Percentiles rank a stretch among this genome's conserved stretches.
phyloP scores from a whole-genome alignment of 2,113 vertebrate genomes.

The Pagrus major region DNA sequence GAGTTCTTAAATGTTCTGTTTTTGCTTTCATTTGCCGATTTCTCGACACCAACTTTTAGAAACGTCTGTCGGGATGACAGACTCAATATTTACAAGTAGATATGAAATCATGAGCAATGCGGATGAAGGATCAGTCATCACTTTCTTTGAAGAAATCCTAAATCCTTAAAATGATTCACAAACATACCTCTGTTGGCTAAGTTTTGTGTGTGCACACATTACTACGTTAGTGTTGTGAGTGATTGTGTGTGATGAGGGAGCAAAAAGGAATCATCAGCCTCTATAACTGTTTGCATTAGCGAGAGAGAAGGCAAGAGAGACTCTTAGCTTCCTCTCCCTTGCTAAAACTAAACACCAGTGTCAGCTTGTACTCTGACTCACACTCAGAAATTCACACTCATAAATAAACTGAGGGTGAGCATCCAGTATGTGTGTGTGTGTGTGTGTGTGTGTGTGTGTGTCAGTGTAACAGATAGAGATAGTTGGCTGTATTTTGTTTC shows the following conservation, averaged over 20 bases:
- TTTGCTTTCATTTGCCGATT: constrained; percentile 27
- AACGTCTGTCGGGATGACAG: background rate
- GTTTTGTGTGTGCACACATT: background rate
- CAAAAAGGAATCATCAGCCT: constrained; percentile 22
- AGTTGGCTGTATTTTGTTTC: constrained; percentile 31
- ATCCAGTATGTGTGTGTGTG: constrained; percentile 1
- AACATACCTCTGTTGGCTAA: background rate
- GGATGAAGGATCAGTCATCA: background rate
- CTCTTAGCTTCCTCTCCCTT: background rate
- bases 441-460: background rate
- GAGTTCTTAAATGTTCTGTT: background rate
- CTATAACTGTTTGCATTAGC: background rate
- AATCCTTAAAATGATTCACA: background rate
- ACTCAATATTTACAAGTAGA: background rate
- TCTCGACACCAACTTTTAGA: background rate
- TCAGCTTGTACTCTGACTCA: constrained; percentile 36
- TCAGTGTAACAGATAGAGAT: background rate
- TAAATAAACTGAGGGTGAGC: constrained; percentile 31
- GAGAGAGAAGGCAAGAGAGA: constrained; percentile 9
- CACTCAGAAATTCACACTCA: constrained; percentile 41
- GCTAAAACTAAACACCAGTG: constrained; percentile 22
- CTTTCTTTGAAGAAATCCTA: background rate
- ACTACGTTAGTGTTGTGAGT: background rate
- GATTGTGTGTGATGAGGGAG: background rate
- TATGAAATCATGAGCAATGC: background rate